A percentile compares a stretch with the other conserved stretches of the same genome.
These are phyloP conservation scores for Gracilinanus agilis DNA, from an alignment of 2,113 vertebrate species.

Conservation along the genomic window DNA sequence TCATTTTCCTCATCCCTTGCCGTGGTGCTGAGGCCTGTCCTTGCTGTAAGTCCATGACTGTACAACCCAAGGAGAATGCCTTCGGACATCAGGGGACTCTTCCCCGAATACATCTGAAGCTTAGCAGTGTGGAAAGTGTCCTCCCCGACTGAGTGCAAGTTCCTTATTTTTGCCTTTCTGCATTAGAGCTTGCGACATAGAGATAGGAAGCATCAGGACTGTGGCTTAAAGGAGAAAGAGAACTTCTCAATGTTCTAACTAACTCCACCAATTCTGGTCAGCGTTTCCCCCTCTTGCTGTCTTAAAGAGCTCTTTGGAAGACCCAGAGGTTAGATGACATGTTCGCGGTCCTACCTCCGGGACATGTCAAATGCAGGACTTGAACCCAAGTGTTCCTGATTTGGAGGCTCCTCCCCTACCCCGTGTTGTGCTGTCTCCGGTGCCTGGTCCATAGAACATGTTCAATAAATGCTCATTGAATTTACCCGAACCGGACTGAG, in stretches of 20 bases:
- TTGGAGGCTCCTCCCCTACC: background rate
- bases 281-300: background rate
- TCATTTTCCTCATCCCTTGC: background rate
- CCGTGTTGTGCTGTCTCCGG: background rate
- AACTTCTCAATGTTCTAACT: background rate
- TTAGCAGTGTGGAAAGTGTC: background rate
- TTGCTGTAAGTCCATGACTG: background rate
- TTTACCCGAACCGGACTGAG: background rate
- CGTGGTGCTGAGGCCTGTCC: background rate
- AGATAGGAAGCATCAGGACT: background rate
- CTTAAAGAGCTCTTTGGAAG: background rate
- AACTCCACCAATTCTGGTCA: background rate
- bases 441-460: background rate
- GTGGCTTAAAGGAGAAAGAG: background rate
- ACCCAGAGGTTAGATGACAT: background rate
- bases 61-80: background rate
- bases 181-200: background rate
- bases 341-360: background rate
- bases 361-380: background rate
- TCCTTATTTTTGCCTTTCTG: background rate
- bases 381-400: background rate
- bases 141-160: background rate
- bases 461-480: background rate
- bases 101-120: background rate
- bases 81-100: background rate